Percentiles rank a stretch among this genome's conserved stretches.
Evolutionary conservation across 2,888 invertebrate genomes (phyloP).

Genomic region (Acronicta aceris): DNA sequence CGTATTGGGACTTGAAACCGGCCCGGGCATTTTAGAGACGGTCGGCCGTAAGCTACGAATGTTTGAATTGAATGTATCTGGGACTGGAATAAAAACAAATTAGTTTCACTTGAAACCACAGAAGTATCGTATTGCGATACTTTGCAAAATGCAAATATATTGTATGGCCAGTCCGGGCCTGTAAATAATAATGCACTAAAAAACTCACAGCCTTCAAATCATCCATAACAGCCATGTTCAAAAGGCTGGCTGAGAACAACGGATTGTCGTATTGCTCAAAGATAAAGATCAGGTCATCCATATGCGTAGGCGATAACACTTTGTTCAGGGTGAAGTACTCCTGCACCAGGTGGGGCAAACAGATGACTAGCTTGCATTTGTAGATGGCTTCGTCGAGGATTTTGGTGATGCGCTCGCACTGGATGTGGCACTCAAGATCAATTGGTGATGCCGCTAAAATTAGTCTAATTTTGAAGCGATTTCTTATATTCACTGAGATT

Average conservation of each 20-base stretch:
- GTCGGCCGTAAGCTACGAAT: no score
- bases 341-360: conserved; percentile 76
- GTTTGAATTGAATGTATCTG: no score
- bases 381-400: conserved; percentile 85
- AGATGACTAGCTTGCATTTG: conserved; percentile 82
- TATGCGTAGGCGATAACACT: conserved; percentile 70
- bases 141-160: no score
- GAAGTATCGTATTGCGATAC: no score
- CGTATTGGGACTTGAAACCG: no score
- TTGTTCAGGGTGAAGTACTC: conserved; percentile 74
- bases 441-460: conserved; percentile 77
- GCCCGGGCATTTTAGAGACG: no score
- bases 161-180: no score
- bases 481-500: no score
- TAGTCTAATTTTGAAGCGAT: background rate
- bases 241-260: conserved; percentile 73
- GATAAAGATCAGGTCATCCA: conserved; percentile 81
- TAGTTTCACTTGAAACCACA: no score
- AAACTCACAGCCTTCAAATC: conserved; percentile 77
- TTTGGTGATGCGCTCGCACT: conserved; percentile 86
- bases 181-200: background rate
- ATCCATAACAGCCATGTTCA: conserved; percentile 79
- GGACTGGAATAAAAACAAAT: no score
- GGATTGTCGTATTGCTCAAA: conserved; percentile 85
- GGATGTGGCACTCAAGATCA: conserved; percentile 86